Evolutionary conservation across 2,797 vertebrate species (phyloP), one percentile per base, ranked within the genome.

Genomic region (Notolepis coatsorum): DNA sequence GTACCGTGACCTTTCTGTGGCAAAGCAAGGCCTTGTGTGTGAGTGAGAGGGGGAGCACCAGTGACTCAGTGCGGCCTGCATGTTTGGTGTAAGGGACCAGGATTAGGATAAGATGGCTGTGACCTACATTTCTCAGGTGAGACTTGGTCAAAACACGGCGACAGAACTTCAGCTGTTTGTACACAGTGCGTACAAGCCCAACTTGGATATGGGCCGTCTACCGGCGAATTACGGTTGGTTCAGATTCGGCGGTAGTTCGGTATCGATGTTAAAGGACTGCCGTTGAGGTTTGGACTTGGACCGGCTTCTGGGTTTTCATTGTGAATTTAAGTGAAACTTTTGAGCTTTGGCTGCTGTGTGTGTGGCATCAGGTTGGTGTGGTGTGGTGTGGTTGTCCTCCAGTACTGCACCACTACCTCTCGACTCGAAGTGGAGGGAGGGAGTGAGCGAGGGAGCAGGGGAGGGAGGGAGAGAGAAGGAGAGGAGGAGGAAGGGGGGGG

Each of bases 371-470:
- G 73, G 73, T 79, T 31, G 2, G 65, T 42, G 71, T 71, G 71
- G 69, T 71, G 71, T 71, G 71, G 69, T 68, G 71, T 54, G 65
- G 82, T 82, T 65, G 75, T 82, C 76, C 82, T 88, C 68, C 73
- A 71, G 61, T 53, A 33, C 80, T 79, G 74, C 75, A 84, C 78
- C 80, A 67, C 51, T 50, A 65, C 58, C 37, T 57, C 75, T 57
- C 48, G n/a, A 41, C 30, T 62, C 20, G 23, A 45, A 28, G 18
- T 1, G 2, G 17, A 46, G 35, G 39, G 66, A 53, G 56, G 57
- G 64, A 62, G 66, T n/a, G n/a, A n/a, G n/a, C n/a, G n/a, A n/a
- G n/a, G n/a, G n/a, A n/a, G n/a, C n/a, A n/a, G 38, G 38, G 30
- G 15, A 53, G 52, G 4, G 1, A 15, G 35, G 13, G 37, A 6